Evolutionary conservation across 2,888 invertebrate genomes (phyloP).

Genomic region (Temnothorax ravouxi): DNA sequence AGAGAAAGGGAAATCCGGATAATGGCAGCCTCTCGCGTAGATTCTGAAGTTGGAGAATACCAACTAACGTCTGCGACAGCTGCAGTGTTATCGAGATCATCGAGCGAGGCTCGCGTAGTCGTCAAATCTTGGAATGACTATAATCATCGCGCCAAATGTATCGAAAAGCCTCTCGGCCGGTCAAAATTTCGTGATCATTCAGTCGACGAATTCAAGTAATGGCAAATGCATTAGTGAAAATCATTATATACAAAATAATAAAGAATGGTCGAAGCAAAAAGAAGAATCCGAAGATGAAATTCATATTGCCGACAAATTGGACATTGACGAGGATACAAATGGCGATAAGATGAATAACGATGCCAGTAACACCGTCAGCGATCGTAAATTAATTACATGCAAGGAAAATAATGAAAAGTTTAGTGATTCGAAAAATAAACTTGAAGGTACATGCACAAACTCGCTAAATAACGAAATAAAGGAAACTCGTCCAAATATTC

Average conservation of each 20-base stretch:
- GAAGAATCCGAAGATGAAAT: not conserved
- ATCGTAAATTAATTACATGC: not conserved
- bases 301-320: not conserved
- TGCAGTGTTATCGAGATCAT: slow-evolving; percentile 23
- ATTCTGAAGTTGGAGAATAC: slow-evolving; percentile 53
- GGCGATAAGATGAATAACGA: slow-evolving; percentile 2
- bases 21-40: slow-evolving; percentile 65
- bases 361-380: not conserved
- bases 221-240: not conserved
- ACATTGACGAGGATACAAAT: not conserved
- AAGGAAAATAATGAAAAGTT: not conserved
- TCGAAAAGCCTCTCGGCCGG: not conserved
- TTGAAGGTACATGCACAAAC: not conserved
- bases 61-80: slow-evolving; percentile 37
- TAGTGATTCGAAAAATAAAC: not conserved
- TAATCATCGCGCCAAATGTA: slow-evolving; percentile 30
- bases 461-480: not conserved
- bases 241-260: slow-evolving; percentile 2
- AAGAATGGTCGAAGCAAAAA: slow-evolving; percentile 7
- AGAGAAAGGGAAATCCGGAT: slow-evolving; percentile 59
- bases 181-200: slow-evolving; percentile 9
- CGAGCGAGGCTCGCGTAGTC: slow-evolving; percentile 20
- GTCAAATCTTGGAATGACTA: slow-evolving; percentile 30
- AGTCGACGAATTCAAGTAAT: not conserved
- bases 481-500: not conserved